Evolutionary conservation across 2,888 invertebrate genomes (phyloP).

Genomic region (Drosophila seclusa): DNA sequence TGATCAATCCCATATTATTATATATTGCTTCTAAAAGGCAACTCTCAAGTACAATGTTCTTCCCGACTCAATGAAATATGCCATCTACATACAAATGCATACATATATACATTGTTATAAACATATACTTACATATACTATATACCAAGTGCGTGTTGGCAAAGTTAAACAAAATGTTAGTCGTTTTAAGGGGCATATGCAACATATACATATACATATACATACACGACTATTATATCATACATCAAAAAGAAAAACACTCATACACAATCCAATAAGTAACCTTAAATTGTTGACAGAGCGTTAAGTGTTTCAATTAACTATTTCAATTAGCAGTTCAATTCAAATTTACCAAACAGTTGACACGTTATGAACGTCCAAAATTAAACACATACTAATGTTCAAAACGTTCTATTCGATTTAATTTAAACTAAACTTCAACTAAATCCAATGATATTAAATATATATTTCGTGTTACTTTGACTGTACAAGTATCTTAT

Average conservation of each 20-base stretch:
- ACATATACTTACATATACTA: slow-evolving; percentile 13
- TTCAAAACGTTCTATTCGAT: slow-evolving; percentile 53
- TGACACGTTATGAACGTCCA: slow-evolving; percentile 44
- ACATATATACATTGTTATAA: slow-evolving; percentile 12
- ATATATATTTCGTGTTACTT: slow-evolving; percentile 68
- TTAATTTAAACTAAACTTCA: slow-evolving; percentile 57
- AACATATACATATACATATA: slow-evolving; percentile 24
- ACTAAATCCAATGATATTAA: slow-evolving; percentile 44
- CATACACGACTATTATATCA: slow-evolving; percentile 28
- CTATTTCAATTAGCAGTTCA: slow-evolving; percentile 57
- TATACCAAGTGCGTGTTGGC: slow-evolving; percentile 17
- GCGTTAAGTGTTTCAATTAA: slow-evolving; percentile 60
- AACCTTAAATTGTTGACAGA: slow-evolving; percentile 52
- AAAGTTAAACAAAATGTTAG: slow-evolving; percentile 26
- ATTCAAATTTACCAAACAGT: slow-evolving; percentile 51
- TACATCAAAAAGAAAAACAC: slow-evolving; percentile 23
- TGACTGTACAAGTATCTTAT: slow-evolving; percentile 52
- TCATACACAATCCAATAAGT: slow-evolving; percentile 32
- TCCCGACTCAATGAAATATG: slow-evolving; percentile 59
- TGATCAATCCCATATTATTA: slow-evolving; percentile 9
- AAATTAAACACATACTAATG: slow-evolving; percentile 20
- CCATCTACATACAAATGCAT: slow-evolving; percentile 27
- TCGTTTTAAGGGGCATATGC: slow-evolving; percentile 19
- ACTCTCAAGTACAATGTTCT: slow-evolving; percentile 67
- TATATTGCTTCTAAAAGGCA: slow-evolving; percentile 27